Conservation (phyloP, 2,797 vertebrate genomes). For the Pteronotus mesoamericanus region DNA sequence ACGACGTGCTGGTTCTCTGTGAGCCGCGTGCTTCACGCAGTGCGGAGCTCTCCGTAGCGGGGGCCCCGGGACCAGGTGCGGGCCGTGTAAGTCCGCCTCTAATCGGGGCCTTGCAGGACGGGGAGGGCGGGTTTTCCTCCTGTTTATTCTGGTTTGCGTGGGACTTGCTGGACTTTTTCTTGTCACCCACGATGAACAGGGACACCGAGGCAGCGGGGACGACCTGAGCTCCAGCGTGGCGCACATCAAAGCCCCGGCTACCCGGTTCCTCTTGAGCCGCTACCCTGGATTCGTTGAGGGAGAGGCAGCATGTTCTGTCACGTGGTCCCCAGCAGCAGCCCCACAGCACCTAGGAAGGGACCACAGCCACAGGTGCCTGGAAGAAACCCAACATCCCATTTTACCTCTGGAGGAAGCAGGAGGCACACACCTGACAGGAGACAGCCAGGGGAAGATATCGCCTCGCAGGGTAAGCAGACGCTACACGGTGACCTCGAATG, state of each 20-base stretch:
- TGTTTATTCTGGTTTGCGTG: background rate
- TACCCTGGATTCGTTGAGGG: background rate
- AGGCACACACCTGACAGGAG: background rate
- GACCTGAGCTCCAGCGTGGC: background rate
- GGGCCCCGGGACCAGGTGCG: background rate
- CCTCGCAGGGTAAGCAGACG: background rate
- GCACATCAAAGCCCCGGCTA: too few relatives aligned
- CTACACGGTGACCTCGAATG: background rate
- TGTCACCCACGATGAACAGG: background rate
- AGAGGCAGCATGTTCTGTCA: background rate
- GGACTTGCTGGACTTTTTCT: background rate
- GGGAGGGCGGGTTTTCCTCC: background rate
- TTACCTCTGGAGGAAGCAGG: background rate
- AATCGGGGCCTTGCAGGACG: background rate
- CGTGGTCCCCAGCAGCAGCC: background rate
- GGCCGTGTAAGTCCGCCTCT: too few relatives aligned
- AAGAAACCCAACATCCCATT: background rate
- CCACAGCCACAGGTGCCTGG: background rate
- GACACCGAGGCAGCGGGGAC: background rate
- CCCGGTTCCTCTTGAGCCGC: too few relatives aligned
- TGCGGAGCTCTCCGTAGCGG: background rate
- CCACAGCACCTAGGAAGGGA: background rate
- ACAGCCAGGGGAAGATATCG: rapidly evolving
- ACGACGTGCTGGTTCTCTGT: background rate
- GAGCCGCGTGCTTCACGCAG: background rate